phyloP scores from a whole-genome alignment of 2,113 vertebrate species.

The Axis porcinus region DNA sequence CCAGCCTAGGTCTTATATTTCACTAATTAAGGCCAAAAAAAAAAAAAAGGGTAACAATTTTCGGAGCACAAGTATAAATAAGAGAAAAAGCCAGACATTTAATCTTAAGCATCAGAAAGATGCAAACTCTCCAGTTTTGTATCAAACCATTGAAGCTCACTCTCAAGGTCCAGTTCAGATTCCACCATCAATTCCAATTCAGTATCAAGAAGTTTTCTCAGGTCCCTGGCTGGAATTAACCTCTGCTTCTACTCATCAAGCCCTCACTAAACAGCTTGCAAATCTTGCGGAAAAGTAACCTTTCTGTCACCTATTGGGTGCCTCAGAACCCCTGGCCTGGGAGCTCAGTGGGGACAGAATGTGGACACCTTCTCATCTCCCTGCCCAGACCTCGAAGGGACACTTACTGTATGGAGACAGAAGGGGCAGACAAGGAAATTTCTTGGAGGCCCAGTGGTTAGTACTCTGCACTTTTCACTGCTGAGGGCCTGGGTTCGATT shows the following conservation, averaged over 20 bases:
- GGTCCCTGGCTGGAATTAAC: not conserved
- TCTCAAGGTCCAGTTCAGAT: not conserved
- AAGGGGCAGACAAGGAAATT: not conserved
- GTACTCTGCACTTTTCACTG: not conserved
- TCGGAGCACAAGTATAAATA: not conserved
- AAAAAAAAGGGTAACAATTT: not conserved
- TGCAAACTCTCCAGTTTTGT: not conserved
- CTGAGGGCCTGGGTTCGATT: not conserved
- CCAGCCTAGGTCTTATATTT: not conserved
- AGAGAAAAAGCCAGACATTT: not conserved
- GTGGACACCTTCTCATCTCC: not conserved
- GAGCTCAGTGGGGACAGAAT: not conserved
- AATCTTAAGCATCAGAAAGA: not conserved
- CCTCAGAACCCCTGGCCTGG: not conserved
- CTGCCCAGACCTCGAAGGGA: not conserved
- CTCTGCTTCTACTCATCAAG: rapidly evolving
- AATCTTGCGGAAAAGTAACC: not conserved
- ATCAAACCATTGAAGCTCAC: not conserved
- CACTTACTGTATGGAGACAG: not conserved
- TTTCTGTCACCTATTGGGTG: no score
- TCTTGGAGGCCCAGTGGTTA: not conserved
- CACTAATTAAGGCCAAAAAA: not conserved
- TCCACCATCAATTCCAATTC: not conserved
- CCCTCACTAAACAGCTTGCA: not conserved
- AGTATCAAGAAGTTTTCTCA: not conserved